A percentile compares a stretch with the other conserved stretches of the same genome.
Evolutionary conservation across 2,888 invertebrate species (phyloP).

Genomic region (Chrysolina oricalcia): DNA sequence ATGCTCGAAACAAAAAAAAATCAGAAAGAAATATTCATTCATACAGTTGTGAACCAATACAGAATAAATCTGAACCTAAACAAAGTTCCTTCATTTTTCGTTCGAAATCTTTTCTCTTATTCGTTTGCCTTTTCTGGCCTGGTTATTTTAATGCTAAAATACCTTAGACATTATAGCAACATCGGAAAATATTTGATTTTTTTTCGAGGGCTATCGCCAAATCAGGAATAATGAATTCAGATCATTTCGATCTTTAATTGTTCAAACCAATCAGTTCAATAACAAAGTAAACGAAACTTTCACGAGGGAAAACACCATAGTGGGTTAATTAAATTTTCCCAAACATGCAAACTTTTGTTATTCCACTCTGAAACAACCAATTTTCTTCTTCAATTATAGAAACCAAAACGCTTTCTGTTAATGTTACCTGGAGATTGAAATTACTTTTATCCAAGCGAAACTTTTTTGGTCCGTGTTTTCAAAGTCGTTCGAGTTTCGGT

Average conservation of each 20-base stretch:
- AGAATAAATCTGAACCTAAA: no score
- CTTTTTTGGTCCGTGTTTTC: not conserved
- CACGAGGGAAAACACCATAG: not conserved
- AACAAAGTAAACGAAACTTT: not conserved
- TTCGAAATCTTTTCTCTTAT: no score
- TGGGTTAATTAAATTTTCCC: not conserved
- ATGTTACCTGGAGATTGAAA: not conserved
- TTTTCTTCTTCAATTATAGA: not conserved
- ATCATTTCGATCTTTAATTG: not conserved
- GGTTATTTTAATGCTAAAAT: no score
- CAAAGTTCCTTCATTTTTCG: no score
- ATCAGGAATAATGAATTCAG: not conserved
- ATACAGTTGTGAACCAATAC: no score
- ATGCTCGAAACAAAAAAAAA: no score
- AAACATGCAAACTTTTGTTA: conserved; percentile 1
- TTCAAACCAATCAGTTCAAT: not conserved
- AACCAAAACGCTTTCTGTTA: conserved; percentile 3
- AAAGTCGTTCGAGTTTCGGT: not conserved
- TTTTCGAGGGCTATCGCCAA: no score
- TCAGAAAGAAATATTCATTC: no score
- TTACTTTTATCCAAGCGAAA: not conserved
- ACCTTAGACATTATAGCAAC: no score
- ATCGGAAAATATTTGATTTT: no score
- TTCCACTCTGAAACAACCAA: not conserved
- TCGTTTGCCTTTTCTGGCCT: no score